Evolutionary conservation across 2,113 vertebrate genomes (phyloP), one percentile per base, ranked within the genome.

Genomic region (Channa maculata): DNA sequence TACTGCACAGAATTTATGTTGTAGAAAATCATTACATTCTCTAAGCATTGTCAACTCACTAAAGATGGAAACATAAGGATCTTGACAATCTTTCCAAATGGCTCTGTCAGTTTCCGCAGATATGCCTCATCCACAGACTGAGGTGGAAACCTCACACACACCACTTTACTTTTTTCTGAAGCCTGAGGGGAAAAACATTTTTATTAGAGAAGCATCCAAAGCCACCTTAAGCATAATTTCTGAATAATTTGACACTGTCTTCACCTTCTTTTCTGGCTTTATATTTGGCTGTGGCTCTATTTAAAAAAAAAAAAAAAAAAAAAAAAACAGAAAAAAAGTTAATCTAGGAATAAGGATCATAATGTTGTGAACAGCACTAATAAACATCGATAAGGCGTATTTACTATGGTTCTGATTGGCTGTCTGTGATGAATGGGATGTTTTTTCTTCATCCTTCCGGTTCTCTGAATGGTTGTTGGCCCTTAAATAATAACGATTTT

Each of bases 51-150:
- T 3, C 4, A 9, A 68, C 93, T 86, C 83, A 93, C 93, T 36
- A 94, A 38, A 53, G 82, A 88, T 0, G 90, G 88, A 11, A 95
- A 93, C 87, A 93, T 80, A 2, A 92, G 75, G 33, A 94, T 54
- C 77, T 91, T 90, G 8, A 87, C 43, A 38, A 91, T 54, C 6
- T 74, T 77, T 3, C 94, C 94, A 62, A 94, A 93, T 0, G 87
- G 90, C 14, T 89, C 71, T 0, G 66, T 62, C 8, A 94, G 80
- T 37, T 86, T 85, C 75, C 61, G 89, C 46, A 94, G 71, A 43
- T 83, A 84, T 3, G 39, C 13, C 80, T 93, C 92, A 4, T 93
- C 87, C 61, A 92, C 77, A 37, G 82, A 66, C 41, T 84, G 75
- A 75, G 85, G 39, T 0, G 81, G 67, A 61, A 93, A 94, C 77